Percentiles rank a stretch among this genome's conserved stretches.
Evolutionary conservation across 2,888 invertebrate genomes (phyloP).

Genomic region (Psococerastis gibbosa): DNA sequence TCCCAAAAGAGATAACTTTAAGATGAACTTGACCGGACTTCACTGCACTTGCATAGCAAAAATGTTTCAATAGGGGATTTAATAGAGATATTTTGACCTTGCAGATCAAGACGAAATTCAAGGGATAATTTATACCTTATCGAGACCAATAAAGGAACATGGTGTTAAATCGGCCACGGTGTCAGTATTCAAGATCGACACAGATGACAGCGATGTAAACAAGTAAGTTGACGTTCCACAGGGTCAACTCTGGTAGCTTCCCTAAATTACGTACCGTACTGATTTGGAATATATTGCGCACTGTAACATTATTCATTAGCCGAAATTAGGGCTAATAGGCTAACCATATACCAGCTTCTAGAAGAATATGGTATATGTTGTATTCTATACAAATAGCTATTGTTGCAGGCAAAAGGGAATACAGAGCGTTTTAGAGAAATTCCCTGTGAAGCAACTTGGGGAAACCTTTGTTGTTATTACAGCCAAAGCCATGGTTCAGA

Average conservation of each 20-base stretch:
- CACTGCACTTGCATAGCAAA: too few relatives aligned
- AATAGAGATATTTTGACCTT: too few relatives aligned
- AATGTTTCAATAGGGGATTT: too few relatives aligned
- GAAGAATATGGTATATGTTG: too few relatives aligned
- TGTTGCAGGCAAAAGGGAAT: conserved; percentile 20
- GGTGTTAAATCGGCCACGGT: conserved; percentile 10
- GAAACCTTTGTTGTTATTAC: conserved; percentile 35
- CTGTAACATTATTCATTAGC: too few relatives aligned
- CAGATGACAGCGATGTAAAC: conserved; percentile 15
- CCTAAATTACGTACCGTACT: too few relatives aligned
- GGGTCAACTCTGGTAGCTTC: too few relatives aligned
- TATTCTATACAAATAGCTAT: too few relatives aligned
- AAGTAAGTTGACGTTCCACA: conserved; percentile 14
- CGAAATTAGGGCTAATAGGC: too few relatives aligned
- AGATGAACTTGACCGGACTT: too few relatives aligned
- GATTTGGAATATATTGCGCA: too few relatives aligned
- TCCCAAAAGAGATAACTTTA: too few relatives aligned
- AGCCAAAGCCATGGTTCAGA: conserved; percentile 37
- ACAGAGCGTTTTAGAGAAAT: conserved; percentile 21
- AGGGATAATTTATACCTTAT: conserved; percentile 1
- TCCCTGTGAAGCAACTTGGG: conserved; percentile 24
- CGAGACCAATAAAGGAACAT: neutral
- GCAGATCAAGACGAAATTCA: neutral
- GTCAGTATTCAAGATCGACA: conserved; percentile 16
- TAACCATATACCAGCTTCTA: neutral